Evolutionary conservation across 2,113 vertebrate species (phyloP).

Genomic region (Felis chaus): DNA sequence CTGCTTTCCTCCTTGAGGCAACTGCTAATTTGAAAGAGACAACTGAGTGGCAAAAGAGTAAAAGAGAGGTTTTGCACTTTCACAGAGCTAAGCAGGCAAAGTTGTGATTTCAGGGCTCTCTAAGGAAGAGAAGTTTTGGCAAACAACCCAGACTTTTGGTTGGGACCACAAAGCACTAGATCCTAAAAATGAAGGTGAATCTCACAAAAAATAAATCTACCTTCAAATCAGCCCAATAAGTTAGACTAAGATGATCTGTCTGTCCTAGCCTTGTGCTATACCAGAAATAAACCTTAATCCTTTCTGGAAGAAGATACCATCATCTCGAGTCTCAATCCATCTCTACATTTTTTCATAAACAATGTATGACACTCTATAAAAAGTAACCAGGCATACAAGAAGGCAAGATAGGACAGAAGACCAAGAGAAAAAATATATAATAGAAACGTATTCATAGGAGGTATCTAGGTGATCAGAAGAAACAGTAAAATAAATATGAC

Average conservation of each 20-base stretch:
- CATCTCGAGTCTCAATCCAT: background rate
- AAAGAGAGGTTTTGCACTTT: background rate
- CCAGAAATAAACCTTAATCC: background rate
- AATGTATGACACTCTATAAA: background rate
- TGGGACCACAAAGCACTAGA: background rate
- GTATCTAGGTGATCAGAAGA: background rate
- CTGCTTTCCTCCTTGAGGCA: background rate
- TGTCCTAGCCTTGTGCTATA: background rate
- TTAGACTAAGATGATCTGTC: background rate
- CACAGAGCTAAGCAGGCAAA: background rate
- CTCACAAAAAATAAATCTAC: background rate
- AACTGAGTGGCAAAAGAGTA: background rate
- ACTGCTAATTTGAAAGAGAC: background rate
- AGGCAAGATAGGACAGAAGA: background rate
- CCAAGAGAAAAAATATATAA: background rate
- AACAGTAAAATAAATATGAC: background rate
- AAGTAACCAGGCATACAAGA: slow-evolving; percentile 15
- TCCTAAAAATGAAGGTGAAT: background rate
- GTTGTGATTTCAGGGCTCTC: background rate
- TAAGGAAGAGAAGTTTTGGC: background rate
- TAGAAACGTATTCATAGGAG: background rate
- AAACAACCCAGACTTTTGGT: background rate
- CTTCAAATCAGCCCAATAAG: background rate
- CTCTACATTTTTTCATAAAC: background rate
- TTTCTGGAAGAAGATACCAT: background rate